Evolutionary conservation across 2,113 vertebrate species (phyloP).

Genomic region (Prunella himalayana): DNA sequence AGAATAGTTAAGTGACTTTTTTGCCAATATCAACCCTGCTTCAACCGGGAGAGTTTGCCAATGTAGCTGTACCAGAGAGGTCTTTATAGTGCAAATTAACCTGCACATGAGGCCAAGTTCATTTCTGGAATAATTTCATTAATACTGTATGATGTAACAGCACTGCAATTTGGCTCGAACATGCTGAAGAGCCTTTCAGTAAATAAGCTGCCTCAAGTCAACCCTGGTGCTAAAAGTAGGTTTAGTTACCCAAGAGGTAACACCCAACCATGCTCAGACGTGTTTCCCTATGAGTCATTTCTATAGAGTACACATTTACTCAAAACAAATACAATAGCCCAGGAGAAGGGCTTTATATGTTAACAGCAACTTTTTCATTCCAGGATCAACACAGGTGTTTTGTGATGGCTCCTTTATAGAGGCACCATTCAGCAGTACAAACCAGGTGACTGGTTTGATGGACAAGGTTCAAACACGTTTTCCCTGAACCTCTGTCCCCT

Average conservation of each 20-base stretch:
- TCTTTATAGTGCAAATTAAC: slow-evolving; percentile 29
- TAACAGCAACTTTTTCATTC: background rate
- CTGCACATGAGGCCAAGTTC: background rate
- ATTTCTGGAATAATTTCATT: slow-evolving; percentile 36
- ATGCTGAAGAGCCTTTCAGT: background rate
- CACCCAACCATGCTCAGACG: background rate
- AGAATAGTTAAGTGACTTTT: background rate
- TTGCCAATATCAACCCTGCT: background rate
- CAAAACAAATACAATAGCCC: background rate
- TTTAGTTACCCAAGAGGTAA: slow-evolving; percentile 39
- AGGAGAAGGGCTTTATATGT: background rate
- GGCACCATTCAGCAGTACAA: background rate
- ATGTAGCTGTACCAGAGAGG: background rate
- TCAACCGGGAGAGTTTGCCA: background rate
- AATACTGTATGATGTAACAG: background rate
- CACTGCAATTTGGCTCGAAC: background rate
- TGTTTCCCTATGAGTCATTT: slow-evolving; percentile 29
- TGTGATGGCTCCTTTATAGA: background rate
- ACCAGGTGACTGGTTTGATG: background rate
- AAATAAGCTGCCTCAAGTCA: slow-evolving; percentile 41
- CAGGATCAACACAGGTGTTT: background rate
- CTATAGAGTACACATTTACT: background rate
- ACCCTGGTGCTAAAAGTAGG: slow-evolving; percentile 15
- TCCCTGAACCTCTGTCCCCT: background rate
- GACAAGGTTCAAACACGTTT: background rate